Evolutionary conservation across 2,113 vertebrate genomes (phyloP).

Genomic region (Pagrus major): DNA sequence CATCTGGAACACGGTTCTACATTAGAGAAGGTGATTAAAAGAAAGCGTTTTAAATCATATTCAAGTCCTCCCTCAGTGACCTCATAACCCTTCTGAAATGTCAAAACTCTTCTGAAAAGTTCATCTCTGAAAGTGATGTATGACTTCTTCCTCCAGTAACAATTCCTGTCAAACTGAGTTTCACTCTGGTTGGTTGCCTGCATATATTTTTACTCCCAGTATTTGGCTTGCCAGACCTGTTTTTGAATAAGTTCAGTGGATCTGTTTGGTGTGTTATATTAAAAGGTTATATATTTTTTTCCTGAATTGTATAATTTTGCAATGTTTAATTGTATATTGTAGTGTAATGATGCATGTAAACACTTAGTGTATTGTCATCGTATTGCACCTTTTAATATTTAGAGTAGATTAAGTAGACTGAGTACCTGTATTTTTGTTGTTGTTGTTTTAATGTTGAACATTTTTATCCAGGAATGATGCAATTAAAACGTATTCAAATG

Average conservation of each 20-base stretch:
- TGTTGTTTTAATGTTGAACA: no score
- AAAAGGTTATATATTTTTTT: not conserved
- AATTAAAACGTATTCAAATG: not conserved
- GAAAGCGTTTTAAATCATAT: conserved; percentile 17
- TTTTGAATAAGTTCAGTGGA: not conserved
- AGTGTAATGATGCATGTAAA: no score
- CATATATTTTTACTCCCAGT: not conserved
- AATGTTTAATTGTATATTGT: not conserved
- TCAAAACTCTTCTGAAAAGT: conserved; percentile 40
- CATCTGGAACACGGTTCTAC: not conserved
- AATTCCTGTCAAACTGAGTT: conserved; percentile 8
- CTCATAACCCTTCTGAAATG: conserved; percentile 26
- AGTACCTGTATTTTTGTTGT: no score
- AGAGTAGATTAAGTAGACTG: not conserved
- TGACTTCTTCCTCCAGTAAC: not conserved
- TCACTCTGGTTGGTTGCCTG: conserved; percentile 10
- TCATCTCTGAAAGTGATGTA: conserved; percentile 26
- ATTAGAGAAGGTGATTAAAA: not conserved
- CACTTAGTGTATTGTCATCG: not conserved
- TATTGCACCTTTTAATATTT: not conserved
- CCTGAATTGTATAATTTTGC: not conserved
- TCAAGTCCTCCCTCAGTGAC: not conserved
- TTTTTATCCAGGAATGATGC: not conserved
- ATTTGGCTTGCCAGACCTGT: not conserved
- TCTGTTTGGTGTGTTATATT: not conserved